Conservation (phyloP, 2,113 vertebrate genomes). For the Coracopsis vasa region DNA sequence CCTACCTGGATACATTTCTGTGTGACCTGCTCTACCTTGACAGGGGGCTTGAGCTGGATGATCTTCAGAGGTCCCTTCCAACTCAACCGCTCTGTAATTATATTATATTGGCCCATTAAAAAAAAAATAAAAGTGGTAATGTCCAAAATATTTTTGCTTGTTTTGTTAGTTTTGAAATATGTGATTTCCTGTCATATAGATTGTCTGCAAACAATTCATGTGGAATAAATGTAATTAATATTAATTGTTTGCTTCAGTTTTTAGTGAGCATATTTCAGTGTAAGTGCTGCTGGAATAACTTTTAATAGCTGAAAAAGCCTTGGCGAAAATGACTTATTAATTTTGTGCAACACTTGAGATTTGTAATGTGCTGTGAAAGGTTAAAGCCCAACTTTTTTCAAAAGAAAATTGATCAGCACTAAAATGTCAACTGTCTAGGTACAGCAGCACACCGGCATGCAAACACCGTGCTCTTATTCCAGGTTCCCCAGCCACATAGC, state of each 20-base stretch:
- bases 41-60: neutral
- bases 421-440: conserved; percentile 66
- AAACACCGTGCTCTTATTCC: conserved; percentile 41
- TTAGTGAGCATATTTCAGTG: neutral
- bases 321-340: conserved; percentile 19
- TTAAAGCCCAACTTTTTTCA: conserved; percentile 47
- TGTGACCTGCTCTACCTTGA: neutral
- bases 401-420: conserved; percentile 60
- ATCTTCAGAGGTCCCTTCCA: neutral
- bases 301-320: neutral
- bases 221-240: neutral
- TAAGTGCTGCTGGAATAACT: neutral
- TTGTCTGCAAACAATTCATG: neutral
- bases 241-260: neutral
- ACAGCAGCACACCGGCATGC: conserved; percentile 32
- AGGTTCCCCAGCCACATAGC: conserved; percentile 59
- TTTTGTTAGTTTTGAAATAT: neutral
- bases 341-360: conserved; percentile 32
- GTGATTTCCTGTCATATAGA: neutral
- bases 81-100: neutral
- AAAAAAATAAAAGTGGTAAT: neutral
- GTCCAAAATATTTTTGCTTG: neutral
- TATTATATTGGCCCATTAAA: neutral
- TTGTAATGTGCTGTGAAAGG: conserved; percentile 45
- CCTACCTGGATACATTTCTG: neutral